Evolutionary conservation across 2,113 vertebrate species (phyloP), one percentile per base, ranked within the genome.

Genomic region (Nothobranchius kuhntae): DNA sequence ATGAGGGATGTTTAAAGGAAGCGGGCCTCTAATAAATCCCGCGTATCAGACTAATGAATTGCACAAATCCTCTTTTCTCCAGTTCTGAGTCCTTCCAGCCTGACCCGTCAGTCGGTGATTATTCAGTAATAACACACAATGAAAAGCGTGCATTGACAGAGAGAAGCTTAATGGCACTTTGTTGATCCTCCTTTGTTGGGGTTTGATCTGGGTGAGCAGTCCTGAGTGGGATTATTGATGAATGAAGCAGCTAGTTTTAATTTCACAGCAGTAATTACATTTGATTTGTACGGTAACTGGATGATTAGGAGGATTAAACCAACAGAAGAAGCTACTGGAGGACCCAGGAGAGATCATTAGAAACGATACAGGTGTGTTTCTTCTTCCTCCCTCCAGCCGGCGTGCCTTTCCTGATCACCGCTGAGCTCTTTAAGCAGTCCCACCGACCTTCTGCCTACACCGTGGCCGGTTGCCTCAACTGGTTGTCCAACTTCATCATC

Each of bases 401-500:
- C 0, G 86, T 96, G 4, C 93, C 95, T 0, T 96, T 96, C 88
- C 90, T 96, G 64, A 93, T 96, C 91, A 96, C 94, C 2, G 95
- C 93, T 0, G 96, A 97, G 89, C 93, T 97, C 71, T 97, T 97
- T 85, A 95, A 78, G 9, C 95, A 97, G 88, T 95, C 95, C 0
- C 94, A 96, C 73, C 89, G 95, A 3, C 93, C 95, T 0, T 90
- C 95, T 0, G 96, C 95, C 54, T 96, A 95, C 87, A 94, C 93
- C 0, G 82, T 96, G 1, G 95, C 92, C 0, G 95, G 95, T 0
- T 92, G 92, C n/a, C 94, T 97, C 80, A 96, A 95, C 92, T 97
- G 96, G 95, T 35, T 96, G 68, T 96, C 95, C 75, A 97, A 96
- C 89, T 96, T 96, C 90, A 93, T 92, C 0, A 21, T 97, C 0